phyloP scores from a whole-genome alignment of 2,113 vertebrate genomes.

The Dipodomys ordii region DNA sequence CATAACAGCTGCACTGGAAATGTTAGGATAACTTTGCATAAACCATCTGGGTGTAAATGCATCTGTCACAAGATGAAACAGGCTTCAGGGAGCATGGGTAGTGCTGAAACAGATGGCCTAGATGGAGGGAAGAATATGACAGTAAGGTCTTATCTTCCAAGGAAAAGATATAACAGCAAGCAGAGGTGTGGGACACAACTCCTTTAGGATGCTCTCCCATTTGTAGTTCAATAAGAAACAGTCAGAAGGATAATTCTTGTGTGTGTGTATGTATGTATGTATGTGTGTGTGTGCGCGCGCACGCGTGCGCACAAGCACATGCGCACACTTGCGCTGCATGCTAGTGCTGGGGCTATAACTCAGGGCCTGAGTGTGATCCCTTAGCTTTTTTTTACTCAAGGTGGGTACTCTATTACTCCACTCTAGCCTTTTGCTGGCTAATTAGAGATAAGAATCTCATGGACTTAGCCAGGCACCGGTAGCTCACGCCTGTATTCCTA shows the following conservation, averaged over 20 bases:
- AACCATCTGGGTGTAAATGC: neutral
- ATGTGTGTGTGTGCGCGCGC: no score
- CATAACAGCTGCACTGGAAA: neutral
- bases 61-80: neutral
- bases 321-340: no score
- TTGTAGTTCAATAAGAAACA: neutral
- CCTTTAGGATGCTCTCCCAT: neutral
- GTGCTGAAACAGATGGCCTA: neutral
- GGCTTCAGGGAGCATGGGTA: neutral
- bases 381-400: no score
- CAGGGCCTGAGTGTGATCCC: no score
- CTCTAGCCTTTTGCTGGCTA: no score
- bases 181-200: neutral
- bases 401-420: no score
- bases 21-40: neutral
- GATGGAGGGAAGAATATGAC: neutral
- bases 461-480: no score
- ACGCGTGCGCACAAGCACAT: rapidly evolving
- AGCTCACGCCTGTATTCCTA: no score
- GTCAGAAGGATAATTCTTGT: neutral
- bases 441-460: no score
- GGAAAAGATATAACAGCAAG: neutral
- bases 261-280: no score
- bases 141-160: neutral
- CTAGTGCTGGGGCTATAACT: no score